Evolutionary conservation across 2,113 vertebrate genomes (phyloP).

Genomic region (Variabilichromis moorii): DNA sequence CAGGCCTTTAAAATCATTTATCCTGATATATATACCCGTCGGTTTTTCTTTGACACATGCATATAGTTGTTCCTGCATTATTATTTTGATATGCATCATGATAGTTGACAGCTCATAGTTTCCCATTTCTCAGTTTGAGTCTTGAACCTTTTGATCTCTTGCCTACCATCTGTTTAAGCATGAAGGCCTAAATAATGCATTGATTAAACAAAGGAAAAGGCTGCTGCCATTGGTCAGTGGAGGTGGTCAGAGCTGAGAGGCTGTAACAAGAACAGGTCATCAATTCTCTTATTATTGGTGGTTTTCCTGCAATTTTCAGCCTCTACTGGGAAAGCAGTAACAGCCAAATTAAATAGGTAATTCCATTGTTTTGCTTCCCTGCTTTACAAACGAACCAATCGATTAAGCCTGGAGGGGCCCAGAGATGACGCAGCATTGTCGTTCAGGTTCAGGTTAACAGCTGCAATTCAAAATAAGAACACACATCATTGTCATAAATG

Average conservation of each 20-base stretch:
- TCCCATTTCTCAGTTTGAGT: background rate
- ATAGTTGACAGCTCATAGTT: background rate
- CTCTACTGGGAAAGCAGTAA: background rate
- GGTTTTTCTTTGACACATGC: background rate
- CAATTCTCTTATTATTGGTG: background rate
- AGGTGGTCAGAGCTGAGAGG: background rate
- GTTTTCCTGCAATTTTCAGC: background rate
- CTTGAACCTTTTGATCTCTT: background rate
- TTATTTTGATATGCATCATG: background rate
- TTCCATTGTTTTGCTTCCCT: background rate
- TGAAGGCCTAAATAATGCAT: background rate
- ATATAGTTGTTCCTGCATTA: background rate
- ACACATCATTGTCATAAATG: background rate
- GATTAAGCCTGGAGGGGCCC: rapidly evolving
- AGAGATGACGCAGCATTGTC: background rate
- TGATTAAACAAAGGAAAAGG: background rate
- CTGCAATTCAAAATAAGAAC: background rate
- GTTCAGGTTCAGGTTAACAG: background rate
- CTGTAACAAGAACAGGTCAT: background rate
- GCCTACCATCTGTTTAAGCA: background rate
- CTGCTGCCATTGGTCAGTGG: background rate
- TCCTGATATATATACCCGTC: background rate
- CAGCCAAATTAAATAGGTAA: background rate
- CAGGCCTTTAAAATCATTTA: background rate
- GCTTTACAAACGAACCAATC: background rate